Percentiles rank a stretch among this genome's conserved stretches.
Evolutionary conservation across 64 coral and sea anemone species (phyloP).

Genomic region (Dendronephthya gigantea): DNA sequence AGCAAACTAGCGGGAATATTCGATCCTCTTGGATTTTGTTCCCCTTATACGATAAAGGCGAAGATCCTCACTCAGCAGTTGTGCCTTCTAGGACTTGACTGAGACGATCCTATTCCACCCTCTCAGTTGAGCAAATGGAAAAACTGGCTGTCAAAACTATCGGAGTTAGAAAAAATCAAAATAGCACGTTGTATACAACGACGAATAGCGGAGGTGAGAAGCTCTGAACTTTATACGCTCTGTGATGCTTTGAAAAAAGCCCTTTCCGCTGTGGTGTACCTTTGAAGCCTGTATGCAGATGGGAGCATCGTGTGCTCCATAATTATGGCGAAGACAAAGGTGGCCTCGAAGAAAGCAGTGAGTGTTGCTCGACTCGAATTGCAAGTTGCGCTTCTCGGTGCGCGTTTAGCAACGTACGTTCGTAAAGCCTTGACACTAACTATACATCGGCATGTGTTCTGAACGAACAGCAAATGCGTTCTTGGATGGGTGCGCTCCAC

Average conservation of each 20-base stretch:
- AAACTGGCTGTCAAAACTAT: neutral
- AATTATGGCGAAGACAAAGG: neutral
- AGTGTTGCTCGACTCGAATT: neutral
- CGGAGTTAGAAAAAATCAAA: neutral
- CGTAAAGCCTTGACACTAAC: neutral
- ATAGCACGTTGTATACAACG: neutral
- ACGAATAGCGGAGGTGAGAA: neutral
- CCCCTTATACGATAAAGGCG: neutral
- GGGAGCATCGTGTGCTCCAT: neutral
- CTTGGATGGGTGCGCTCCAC: neutral
- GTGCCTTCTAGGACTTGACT: neutral
- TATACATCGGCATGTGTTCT: neutral
- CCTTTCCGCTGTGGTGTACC: neutral
- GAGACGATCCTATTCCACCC: neutral
- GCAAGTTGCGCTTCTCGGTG: neutral
- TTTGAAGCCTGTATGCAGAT: neutral
- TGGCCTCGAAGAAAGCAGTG: neutral
- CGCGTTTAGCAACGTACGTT: neutral
- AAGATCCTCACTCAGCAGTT: neutral
- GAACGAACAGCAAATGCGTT: neutral
- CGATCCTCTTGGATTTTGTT: neutral
- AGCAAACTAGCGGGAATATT: conserved; percentile 4
- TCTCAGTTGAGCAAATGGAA: neutral
- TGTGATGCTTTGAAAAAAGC: neutral
- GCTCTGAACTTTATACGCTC: neutral